Evolutionary conservation across 2,113 vertebrate species (phyloP).

Genomic region (Nansenia antarctica): DNA sequence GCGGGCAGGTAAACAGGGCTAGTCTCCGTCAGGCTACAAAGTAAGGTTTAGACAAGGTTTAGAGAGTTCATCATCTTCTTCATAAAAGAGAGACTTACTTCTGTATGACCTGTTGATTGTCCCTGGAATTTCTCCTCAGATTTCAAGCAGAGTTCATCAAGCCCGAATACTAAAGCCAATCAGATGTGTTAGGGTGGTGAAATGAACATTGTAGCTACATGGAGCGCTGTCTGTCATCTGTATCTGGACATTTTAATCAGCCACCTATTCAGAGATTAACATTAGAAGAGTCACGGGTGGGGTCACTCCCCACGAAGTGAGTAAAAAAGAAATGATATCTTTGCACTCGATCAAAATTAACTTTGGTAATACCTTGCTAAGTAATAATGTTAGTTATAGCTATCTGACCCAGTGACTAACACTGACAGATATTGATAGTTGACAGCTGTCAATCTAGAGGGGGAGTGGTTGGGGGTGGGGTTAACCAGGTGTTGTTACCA

Average conservation of each 20-base stretch:
- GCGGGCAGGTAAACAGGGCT: background rate
- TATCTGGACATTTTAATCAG: slow-evolving; percentile 63
- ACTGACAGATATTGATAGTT: too few relatives aligned
- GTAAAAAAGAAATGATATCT: too few relatives aligned
- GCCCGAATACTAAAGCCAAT: slow-evolving; percentile 45
- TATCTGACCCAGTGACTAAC: too few relatives aligned
- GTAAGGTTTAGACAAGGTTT: background rate
- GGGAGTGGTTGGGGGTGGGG: too few relatives aligned
- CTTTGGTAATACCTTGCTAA: too few relatives aligned
- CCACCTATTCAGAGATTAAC: slow-evolving; percentile 43
- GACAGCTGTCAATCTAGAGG: too few relatives aligned
- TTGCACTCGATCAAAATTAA: too few relatives aligned
- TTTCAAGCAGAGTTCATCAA: slow-evolving; percentile 34
- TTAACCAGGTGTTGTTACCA: too few relatives aligned
- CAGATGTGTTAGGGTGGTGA: slow-evolving; percentile 41
- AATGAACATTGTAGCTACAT: slow-evolving; percentile 33
- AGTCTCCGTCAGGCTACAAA: background rate
- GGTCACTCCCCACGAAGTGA: too few relatives aligned
- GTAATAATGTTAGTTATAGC: too few relatives aligned
- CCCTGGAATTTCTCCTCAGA: background rate
- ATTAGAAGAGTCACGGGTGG: too few relatives aligned
- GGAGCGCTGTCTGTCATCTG: slow-evolving; percentile 41
- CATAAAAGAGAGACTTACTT: background rate
- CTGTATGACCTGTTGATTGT: slow-evolving; percentile 29
- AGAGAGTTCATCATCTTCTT: too few relatives aligned